phyloP scores from a whole-genome alignment of 1,140 invertebrate genomes.

The Sinella curviseta region DNA sequence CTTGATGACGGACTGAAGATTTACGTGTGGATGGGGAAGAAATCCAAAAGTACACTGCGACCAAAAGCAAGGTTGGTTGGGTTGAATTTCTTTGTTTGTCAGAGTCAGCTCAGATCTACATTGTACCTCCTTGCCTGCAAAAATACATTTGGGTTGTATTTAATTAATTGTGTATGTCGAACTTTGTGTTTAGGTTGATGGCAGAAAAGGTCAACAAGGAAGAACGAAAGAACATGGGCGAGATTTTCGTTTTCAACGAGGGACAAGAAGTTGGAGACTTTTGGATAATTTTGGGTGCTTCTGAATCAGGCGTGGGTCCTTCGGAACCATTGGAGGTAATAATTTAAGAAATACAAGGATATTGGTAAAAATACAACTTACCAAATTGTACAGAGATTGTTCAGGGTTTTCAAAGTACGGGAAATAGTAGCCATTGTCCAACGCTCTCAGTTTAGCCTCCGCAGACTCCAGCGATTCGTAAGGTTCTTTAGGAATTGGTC shows the following conservation, averaged over 20 bases:
- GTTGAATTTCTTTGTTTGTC: too few species aligned
- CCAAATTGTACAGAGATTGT: background rate
- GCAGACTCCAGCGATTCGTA: background rate
- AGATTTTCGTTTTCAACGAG: conserved; percentile 82
- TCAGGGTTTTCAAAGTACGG: conserved; percentile 3
- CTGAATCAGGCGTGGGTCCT: conserved; percentile 55
- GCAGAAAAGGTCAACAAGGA: conserved; percentile 99
- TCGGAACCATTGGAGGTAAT: conserved; percentile 49
- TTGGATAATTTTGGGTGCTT: conserved; percentile 68
- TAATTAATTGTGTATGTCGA: too few species aligned
- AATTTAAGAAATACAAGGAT: too few species aligned
- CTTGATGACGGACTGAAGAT: conserved; percentile 84
- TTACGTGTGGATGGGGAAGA: conserved; percentile 88
- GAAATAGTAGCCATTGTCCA: background rate
- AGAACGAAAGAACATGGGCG: conserved; percentile 92
- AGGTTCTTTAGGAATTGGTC: background rate
- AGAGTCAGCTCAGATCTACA: too few species aligned
- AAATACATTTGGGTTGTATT: too few species aligned
- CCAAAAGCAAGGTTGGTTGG: conserved; percentile 82
- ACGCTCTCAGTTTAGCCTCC: conserved; percentile 16
- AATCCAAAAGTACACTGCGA: conserved; percentile 90
- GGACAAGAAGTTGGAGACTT: conserved; percentile 81
- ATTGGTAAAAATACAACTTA: too few species aligned
- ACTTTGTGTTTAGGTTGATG: conserved; percentile 83
- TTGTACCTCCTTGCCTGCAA: background rate